Conservation (phyloP, 1,140 invertebrate genomes). For the Ephestia elutella region DNA sequence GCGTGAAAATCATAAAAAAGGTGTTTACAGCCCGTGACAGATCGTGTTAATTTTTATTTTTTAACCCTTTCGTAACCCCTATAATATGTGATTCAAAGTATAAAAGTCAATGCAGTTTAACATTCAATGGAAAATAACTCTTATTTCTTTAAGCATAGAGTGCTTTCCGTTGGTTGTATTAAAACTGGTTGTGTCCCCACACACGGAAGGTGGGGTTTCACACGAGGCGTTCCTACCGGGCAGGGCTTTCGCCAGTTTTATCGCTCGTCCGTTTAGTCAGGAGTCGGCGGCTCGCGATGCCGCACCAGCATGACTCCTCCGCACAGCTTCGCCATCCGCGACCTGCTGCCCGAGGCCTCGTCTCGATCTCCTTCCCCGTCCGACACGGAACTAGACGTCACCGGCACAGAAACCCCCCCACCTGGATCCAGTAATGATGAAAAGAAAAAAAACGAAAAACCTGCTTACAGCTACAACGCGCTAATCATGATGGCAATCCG, state of each 20-base stretch:
- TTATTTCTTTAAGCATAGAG: constrained; percentile 9
- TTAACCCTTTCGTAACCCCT: constrained; percentile 45
- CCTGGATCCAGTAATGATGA: constrained; percentile 68
- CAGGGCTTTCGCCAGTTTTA: constrained; percentile 19
- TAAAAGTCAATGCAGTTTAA: not conserved
- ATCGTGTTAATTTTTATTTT: constrained; percentile 39
- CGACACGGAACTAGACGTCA: constrained; percentile 84
- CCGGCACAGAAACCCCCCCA: constrained; percentile 83
- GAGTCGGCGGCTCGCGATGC: constrained; percentile 60
- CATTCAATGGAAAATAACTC: constrained; percentile 13
- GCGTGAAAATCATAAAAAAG: constrained; percentile 56
- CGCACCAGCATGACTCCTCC: constrained; percentile 65
- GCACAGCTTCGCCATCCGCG: constrained; percentile 66
- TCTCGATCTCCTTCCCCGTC: constrained; percentile 64
- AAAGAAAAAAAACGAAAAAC: constrained; percentile 88
- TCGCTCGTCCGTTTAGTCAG: constrained; percentile 41
- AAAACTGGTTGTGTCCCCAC: constrained; percentile 17
- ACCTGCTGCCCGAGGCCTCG: constrained; percentile 58
- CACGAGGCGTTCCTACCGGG: constrained; percentile 39
- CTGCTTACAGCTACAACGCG: constrained; percentile 98
- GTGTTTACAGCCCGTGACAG: constrained; percentile 49
- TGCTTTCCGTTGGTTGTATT: not conserved
- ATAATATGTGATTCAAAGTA: constrained; percentile 9
- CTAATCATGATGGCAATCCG: constrained; percentile 99
- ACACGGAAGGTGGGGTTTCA: constrained; percentile 33